These are phyloP conservation scores for Patella pellucida DNA, from an alignment of 2,888 invertebrate species.

Conservation along the genomic window DNA sequence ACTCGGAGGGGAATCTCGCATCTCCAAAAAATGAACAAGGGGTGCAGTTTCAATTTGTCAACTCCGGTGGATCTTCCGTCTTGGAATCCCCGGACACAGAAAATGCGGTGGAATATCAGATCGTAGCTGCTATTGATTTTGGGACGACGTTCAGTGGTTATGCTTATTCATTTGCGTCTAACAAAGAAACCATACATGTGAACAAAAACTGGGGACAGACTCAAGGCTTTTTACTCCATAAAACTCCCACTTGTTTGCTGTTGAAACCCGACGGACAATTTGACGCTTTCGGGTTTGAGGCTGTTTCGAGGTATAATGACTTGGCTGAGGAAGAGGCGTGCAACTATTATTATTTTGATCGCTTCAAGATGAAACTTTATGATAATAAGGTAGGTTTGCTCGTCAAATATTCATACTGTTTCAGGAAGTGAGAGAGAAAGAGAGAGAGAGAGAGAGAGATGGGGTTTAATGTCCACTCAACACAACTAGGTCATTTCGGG, in stretches of 20 bases:
- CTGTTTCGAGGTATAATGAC: slow-evolving; percentile 60
- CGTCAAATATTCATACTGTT: too few species aligned
- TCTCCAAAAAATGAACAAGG: slow-evolving; percentile 17
- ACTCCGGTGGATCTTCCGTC: slow-evolving; percentile 23
- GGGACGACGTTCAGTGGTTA: slow-evolving; percentile 65
- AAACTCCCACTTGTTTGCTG: slow-evolving; percentile 62
- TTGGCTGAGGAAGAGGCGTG: slow-evolving; percentile 60
- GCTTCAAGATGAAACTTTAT: slow-evolving; percentile 65
- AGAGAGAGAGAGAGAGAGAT: too few species aligned
- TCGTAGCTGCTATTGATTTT: slow-evolving; percentile 63
- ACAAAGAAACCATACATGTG: slow-evolving; percentile 57
- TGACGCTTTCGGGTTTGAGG: slow-evolving; percentile 64
- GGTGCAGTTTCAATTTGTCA: slow-evolving; percentile 1
- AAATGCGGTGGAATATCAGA: slow-evolving; percentile 51
- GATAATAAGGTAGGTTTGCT: slow-evolving; percentile 60
- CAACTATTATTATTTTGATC: slow-evolving; percentile 57
- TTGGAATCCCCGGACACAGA: slow-evolving; percentile 31
- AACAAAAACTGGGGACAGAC: slow-evolving; percentile 67
- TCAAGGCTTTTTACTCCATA: slow-evolving; percentile 61
- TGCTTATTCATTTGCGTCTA: slow-evolving; percentile 60
- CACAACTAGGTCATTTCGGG: too few species aligned
- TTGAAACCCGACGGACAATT: slow-evolving; percentile 58
- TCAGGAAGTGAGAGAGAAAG: too few species aligned
- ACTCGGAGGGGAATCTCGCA: slow-evolving; percentile 15
- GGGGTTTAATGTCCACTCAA: too few species aligned